These are phyloP conservation scores for Uria lomvia DNA, from an alignment of 2,113 vertebrate species.

Conservation along the genomic window DNA sequence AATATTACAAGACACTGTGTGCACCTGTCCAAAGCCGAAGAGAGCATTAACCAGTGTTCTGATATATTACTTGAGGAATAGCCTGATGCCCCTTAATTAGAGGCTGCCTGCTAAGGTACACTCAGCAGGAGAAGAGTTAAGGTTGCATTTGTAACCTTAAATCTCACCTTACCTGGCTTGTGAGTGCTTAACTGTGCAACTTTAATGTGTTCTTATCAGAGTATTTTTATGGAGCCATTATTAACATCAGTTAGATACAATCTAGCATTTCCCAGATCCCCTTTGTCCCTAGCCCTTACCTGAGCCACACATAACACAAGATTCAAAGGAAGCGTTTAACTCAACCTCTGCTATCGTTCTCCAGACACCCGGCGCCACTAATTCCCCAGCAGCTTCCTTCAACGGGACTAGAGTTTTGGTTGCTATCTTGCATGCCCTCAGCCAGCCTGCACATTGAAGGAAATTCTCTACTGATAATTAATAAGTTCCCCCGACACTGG, in stretches of 20 bases:
- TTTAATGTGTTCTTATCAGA: constrained; percentile 48
- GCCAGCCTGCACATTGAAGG: constrained; percentile 1
- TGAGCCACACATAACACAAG: not conserved
- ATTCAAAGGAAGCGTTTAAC: constrained; percentile 35
- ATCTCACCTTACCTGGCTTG: constrained; percentile 40
- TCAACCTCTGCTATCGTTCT: not conserved
- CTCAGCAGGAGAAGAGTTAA: constrained; percentile 54
- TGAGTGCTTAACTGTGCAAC: constrained; percentile 1
- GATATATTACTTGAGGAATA: not conserved
- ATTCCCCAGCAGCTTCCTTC: not conserved
- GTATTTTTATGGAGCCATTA: constrained; percentile 52
- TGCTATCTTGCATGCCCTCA: not conserved
- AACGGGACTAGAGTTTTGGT: not conserved
- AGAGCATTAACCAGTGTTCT: not conserved
- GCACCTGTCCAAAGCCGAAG: not conserved
- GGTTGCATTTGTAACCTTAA: constrained; percentile 47
- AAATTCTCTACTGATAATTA: constrained; percentile 60
- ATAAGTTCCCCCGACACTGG: constrained; percentile 25
- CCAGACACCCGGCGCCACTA: not conserved
- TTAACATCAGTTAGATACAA: constrained; percentile 35
- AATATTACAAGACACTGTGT: not conserved
- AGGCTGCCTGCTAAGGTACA: constrained; percentile 18
- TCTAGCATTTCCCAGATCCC: constrained; percentile 21
- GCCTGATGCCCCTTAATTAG: constrained; percentile 43
- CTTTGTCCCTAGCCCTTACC: not conserved